Conservation (phyloP, 1,140 invertebrate species). For the Helicoverpa armigera region DNA sequence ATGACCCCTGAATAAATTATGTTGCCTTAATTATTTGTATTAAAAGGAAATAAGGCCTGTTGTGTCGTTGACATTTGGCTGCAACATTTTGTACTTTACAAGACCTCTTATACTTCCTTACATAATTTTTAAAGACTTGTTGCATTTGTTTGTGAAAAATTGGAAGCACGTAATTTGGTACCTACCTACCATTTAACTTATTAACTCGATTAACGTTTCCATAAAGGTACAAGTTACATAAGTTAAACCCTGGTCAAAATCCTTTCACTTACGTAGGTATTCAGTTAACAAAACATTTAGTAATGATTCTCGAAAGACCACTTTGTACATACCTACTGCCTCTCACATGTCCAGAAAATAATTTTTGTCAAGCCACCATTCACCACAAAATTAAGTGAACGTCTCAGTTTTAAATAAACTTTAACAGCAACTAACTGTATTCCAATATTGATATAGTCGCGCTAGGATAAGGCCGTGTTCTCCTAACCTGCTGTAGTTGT, state of each 20-base stretch:
- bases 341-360: too few relatives aligned
- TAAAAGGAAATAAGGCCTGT: not conserved
- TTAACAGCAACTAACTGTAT: not conserved
- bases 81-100: not conserved
- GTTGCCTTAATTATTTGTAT: conserved; percentile 3
- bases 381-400: not conserved
- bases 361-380: not conserved
- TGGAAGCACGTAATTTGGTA: too few relatives aligned
- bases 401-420: not conserved
- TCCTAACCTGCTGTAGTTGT: not conserved
- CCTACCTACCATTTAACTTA: too few relatives aligned
- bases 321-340: too few relatives aligned
- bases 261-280: too few relatives aligned
- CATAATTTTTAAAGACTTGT: too few relatives aligned
- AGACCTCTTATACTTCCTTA: not conserved
- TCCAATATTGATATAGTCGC: not conserved
- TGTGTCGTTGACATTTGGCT: conserved; percentile 1
- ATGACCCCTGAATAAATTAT: conserved; percentile 21
- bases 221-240: too few relatives aligned
- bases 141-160: too few relatives aligned
- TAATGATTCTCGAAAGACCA: too few relatives aligned
- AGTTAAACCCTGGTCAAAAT: too few relatives aligned
- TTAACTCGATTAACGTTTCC: too few relatives aligned
- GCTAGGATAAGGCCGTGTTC: conserved; percentile 13
- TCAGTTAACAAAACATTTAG: too few relatives aligned